Percentiles rank a stretch among this genome's conserved stretches.
phyloP scores from a whole-genome alignment of 2,888 invertebrate species.

The Cynaeus angustus region DNA sequence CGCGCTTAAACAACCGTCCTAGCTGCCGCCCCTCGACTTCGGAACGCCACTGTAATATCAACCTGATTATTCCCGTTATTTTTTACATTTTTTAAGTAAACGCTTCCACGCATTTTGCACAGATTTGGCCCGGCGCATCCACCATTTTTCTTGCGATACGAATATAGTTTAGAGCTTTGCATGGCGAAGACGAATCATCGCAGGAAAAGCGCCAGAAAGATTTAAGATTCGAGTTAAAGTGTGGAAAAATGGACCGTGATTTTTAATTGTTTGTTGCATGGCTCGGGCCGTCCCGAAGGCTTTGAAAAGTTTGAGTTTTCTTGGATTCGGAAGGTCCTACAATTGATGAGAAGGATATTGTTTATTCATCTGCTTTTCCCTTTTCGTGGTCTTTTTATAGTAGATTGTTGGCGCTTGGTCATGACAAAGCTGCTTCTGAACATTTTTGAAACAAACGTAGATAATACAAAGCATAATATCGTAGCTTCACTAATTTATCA shows the following conservation, averaged over 20 bases:
- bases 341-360: too few species aligned
- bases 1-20: slow-evolving; percentile 3
- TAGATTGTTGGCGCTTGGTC: neutral
- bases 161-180: slow-evolving; percentile 37
- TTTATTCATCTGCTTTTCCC: too few species aligned
- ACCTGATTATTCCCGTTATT: slow-evolving; percentile 3
- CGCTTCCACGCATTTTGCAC: slow-evolving; percentile 43
- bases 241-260: too few species aligned
- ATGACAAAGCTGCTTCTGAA: neutral
- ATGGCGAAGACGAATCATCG: slow-evolving; percentile 12
- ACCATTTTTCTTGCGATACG: slow-evolving; percentile 15
- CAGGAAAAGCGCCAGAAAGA: too few species aligned
- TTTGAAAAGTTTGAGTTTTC: too few species aligned
- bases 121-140: slow-evolving; percentile 39
- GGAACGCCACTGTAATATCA: slow-evolving; percentile 11
- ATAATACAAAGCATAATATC: neutral
- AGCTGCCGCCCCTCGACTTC: slow-evolving; percentile 11
- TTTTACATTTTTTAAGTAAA: slow-evolving; percentile 16
- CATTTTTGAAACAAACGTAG: neutral
- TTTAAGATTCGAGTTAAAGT: too few species aligned
- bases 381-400: neutral
- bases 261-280: neutral
- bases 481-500: too few species aligned
- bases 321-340: too few species aligned
- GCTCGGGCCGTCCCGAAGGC: neutral